Evolutionary conservation across 1,140 invertebrate genomes (phyloP).

Genomic region (Nixonia krombeini): DNA sequence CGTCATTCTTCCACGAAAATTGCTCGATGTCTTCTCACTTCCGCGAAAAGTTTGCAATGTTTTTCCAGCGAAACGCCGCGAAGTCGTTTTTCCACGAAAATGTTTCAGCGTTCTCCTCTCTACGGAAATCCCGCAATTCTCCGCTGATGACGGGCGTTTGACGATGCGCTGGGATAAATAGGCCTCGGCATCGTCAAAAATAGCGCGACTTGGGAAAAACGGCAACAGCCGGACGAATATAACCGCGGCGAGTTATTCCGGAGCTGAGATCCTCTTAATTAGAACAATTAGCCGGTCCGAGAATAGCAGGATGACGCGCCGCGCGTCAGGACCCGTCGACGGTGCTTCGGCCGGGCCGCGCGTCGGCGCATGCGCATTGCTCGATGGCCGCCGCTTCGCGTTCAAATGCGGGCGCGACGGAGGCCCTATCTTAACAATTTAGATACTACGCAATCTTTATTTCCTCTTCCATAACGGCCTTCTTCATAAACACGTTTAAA

Average conservation of each 20-base stretch:
- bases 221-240: conserved; percentile 54
- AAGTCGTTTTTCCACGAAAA: too few relatives aligned
- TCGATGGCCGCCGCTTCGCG: not conserved
- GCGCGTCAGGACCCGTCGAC: conserved; percentile 31
- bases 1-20: too few relatives aligned
- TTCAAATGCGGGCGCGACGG: not conserved
- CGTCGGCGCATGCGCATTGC: conserved; percentile 9
- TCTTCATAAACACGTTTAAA: not conserved
- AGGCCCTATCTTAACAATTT: conserved; percentile 1
- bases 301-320: conserved; percentile 58
- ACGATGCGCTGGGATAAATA: conserved; percentile 10
- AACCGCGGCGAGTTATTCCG: conserved; percentile 61
- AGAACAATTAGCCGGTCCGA: conserved; percentile 63
- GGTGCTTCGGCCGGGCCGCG: not conserved
- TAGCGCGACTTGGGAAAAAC: conserved; percentile 38
- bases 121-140: too few relatives aligned
- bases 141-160: too few relatives aligned
- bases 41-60: too few relatives aligned
- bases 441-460: not conserved
- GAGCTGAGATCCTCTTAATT: conserved; percentile 65
- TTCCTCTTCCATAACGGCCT: not conserved
- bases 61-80: too few relatives aligned
- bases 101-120: too few relatives aligned
- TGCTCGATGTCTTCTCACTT: too few relatives aligned
- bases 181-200: conserved; percentile 45